Conservation (phyloP, 2,113 vertebrate species). For the Asarcornis scutulata region DNA sequence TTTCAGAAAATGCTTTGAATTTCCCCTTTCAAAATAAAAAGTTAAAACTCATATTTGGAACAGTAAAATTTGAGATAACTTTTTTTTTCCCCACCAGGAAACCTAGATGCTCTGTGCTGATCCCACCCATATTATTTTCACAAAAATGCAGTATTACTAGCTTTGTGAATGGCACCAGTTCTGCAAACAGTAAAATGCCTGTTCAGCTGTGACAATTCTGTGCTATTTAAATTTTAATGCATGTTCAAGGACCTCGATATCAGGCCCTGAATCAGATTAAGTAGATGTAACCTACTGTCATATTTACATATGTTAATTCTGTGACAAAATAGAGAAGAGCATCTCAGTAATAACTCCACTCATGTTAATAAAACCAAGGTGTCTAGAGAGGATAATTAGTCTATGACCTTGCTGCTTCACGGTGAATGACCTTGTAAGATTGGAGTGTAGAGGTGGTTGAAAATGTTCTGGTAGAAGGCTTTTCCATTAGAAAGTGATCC, state of each 20-base stretch:
- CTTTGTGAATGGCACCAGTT: not conserved
- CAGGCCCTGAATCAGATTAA: not conserved
- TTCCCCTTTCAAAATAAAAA: not conserved
- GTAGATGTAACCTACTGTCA: not conserved
- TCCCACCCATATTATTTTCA: not conserved
- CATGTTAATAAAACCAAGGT: conserved; percentile 2
- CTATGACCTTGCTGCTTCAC: not conserved
- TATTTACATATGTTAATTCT: conserved; percentile 30
- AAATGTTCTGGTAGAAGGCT: not conserved
- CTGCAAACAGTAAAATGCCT: not conserved
- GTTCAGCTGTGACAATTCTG: not conserved
- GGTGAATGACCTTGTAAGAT: not conserved
- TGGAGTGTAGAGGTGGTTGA: not conserved
- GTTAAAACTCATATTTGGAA: not conserved
- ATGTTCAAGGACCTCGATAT: not conserved
- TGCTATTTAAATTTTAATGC: not conserved
- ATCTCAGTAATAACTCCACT: not conserved
- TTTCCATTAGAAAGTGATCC: not conserved
- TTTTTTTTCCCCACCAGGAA: not conserved
- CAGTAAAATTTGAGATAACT: not conserved
- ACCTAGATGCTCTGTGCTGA: not conserved
- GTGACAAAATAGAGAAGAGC: not conserved
- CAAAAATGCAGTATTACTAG: not conserved
- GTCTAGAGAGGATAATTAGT: conserved; percentile 7
- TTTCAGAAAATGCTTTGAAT: not conserved